Conservation (phyloP, 2,113 vertebrate genomes). For the Ovibos moschatus region DNA sequence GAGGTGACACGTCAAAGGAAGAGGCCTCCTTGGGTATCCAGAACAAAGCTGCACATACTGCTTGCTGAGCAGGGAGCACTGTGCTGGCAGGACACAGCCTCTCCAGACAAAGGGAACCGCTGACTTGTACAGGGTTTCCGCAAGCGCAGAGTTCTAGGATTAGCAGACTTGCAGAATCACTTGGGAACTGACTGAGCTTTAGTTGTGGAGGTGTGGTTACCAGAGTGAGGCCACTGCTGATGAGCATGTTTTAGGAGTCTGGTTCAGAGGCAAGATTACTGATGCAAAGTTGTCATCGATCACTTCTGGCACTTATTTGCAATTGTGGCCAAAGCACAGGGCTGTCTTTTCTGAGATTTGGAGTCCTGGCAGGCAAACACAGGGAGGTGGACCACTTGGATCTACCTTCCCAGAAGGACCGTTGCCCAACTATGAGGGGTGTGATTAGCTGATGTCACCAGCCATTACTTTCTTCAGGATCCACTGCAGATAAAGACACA, state of each 20-base stretch:
- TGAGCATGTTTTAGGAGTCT: neutral
- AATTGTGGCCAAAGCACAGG: neutral
- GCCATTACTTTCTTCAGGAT: neutral
- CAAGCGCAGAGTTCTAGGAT: neutral
- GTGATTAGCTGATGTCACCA: neutral
- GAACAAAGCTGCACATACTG: neutral
- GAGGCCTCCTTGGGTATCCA: neutral
- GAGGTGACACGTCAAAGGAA: neutral
- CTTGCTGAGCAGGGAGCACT: neutral
- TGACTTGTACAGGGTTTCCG: neutral
- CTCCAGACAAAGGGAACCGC: neutral
- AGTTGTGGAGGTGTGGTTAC: neutral
- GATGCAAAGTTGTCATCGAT: neutral
- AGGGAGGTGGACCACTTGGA: neutral
- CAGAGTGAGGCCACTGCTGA: neutral
- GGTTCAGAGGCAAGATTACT: neutral
- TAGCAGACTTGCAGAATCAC: neutral
- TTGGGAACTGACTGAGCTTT: neutral
- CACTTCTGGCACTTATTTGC: neutral
- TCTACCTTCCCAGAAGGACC: neutral
- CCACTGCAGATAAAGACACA: neutral
- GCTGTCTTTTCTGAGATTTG: neutral
- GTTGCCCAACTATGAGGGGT: neutral
- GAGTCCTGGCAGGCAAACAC: neutral
- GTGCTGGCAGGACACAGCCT: neutral